Evolutionary conservation across 1,140 invertebrate species (phyloP).

Genomic region (Bactericera cockerelli): DNA sequence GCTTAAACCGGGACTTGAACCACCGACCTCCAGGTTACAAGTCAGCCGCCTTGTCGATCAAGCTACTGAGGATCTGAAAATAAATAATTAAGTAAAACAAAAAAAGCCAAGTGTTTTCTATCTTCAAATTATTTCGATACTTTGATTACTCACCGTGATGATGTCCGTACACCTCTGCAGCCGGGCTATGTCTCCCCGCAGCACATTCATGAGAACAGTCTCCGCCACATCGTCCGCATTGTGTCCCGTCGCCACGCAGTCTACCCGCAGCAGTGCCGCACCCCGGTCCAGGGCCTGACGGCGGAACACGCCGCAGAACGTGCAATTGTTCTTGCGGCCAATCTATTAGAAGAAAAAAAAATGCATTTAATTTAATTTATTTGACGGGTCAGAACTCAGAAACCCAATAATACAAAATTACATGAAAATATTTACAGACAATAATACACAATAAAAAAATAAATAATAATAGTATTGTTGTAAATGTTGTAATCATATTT

Average conservation of each 20-base stretch:
- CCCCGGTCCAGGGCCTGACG: conserved; percentile 92
- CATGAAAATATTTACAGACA: no score
- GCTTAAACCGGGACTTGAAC: no score
- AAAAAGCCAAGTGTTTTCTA: no score
- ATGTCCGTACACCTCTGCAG: conserved; percentile 81
- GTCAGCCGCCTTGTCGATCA: no score
- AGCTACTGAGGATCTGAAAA: no score
- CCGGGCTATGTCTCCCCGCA: conserved; percentile 90
- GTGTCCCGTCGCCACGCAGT: conserved; percentile 94
- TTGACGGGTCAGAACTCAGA: not conserved
- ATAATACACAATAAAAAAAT: no score
- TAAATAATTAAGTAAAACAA: no score
- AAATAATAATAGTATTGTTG: no score
- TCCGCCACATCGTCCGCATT: conserved; percentile 99
- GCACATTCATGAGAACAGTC: conserved; percentile 94
- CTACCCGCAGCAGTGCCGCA: conserved; percentile 66
- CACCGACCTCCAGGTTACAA: no score
- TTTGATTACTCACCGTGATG: conserved; percentile 69
- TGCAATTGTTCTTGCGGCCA: conserved; percentile 96
- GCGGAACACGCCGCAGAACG: conserved; percentile 95
- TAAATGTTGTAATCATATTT: no score
- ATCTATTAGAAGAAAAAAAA: conserved; percentile 39
- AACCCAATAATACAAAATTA: no score
- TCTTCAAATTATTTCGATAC: no score
- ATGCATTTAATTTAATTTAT: conserved; percentile 8